Conservation (phyloP, 2,888 invertebrate species). For the Synergus itoensis region DNA sequence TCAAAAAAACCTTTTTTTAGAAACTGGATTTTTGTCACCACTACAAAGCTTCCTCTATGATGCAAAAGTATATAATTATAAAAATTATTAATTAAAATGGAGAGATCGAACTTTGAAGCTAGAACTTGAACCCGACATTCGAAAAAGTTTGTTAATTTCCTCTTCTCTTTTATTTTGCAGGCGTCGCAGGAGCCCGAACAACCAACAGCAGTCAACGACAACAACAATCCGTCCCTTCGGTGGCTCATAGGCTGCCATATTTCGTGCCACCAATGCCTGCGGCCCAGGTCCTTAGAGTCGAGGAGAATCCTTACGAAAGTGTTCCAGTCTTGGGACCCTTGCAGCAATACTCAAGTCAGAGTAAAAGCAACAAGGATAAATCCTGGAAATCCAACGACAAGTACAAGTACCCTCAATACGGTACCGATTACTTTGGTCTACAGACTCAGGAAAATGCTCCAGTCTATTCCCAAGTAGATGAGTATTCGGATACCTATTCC, state of each 20-base stretch:
- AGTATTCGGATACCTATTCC: constrained; percentile 73
- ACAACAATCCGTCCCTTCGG: constrained; percentile 73
- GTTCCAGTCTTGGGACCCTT: constrained; percentile 84
- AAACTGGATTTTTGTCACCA: too few species aligned
- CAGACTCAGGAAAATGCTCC: constrained; percentile 67
- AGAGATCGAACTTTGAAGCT: too few species aligned
- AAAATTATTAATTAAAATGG: too few species aligned
- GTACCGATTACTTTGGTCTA: constrained; percentile 68
- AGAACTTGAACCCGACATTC: neutral
- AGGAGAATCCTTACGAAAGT: constrained; percentile 82
- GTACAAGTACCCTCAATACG: constrained; percentile 65
- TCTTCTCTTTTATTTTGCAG: constrained; percentile 54
- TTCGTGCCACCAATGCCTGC: constrained; percentile 74
- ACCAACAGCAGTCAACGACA: constrained; percentile 64
- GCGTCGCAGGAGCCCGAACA: constrained; percentile 71
- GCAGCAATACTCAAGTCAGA: constrained; percentile 69
- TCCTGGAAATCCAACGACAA: constrained; percentile 78
- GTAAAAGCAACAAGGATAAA: constrained; percentile 79
- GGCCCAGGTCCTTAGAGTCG: constrained; percentile 74
- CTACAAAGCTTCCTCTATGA: too few species aligned
- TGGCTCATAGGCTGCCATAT: constrained; percentile 72
- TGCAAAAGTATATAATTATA: too few species aligned
- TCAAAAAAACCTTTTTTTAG: too few species aligned
- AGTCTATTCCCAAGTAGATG: constrained; percentile 70
- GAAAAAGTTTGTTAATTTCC: neutral